A percentile compares a stretch with the other conserved stretches of the same genome.
These are phyloP conservation scores for Portunus trituberculatus DNA, from an alignment of 1,140 invertebrate genomes.

Conservation along the genomic window DNA sequence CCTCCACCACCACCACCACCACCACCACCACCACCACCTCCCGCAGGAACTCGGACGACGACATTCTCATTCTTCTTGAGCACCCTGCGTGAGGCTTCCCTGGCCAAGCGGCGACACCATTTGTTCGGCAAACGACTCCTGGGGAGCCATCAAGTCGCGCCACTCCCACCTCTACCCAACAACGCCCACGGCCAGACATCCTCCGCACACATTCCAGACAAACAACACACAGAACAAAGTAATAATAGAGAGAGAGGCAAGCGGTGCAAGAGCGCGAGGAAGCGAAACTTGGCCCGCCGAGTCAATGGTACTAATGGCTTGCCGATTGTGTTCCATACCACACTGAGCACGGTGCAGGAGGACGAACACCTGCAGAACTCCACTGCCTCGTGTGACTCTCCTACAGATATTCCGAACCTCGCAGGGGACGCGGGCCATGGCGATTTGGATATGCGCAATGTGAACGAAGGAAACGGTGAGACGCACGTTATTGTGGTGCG, in stretches of 20 bases:
- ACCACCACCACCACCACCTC: not conserved
- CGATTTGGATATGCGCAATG: too few species aligned
- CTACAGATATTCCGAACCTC: too few species aligned
- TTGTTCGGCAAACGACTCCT: not conserved
- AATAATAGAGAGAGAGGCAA: not conserved
- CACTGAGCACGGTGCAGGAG: too few species aligned
- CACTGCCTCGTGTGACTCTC: too few species aligned
- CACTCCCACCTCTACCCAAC: not conserved
- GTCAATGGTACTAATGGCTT: not conserved
- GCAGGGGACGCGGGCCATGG: too few species aligned
- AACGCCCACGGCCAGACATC: not conserved
- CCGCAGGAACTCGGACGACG: not conserved
- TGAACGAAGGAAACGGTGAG: too few species aligned
- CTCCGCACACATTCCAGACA: not conserved
- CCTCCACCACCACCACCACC: not conserved
- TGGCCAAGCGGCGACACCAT: not conserved
- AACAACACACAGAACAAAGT: not conserved
- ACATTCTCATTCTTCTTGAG: constrained; percentile 37
- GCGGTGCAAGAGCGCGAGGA: not conserved
- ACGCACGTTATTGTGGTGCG: too few species aligned
- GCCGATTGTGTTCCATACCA: too few species aligned
- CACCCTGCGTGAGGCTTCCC: not conserved
- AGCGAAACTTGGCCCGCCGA: not conserved
- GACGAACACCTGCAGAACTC: too few species aligned
- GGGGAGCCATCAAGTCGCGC: not conserved